Base-by-base conservation (phyloP, 2,113 vertebrate species). In the Circaetus gallicus region DNA sequence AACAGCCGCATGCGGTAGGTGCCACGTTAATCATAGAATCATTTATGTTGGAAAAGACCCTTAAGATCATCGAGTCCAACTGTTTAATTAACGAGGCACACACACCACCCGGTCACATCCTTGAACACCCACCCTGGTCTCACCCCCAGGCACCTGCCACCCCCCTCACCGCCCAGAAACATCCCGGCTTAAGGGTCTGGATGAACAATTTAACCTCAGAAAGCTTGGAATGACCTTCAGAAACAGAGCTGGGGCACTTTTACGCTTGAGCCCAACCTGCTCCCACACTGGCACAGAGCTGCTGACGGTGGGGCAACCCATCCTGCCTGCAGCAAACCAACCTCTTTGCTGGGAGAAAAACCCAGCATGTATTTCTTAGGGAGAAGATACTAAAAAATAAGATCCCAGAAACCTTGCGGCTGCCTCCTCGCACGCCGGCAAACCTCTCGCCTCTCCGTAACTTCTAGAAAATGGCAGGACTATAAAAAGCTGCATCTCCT, bases 311-410 rank as follows among this genome's bases (percentile, higher is more conserved):
- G 19, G 31, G 24, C 61, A 65, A 31, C 76, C 56, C 34, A 7
- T 19, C 32, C 42, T 59, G 42, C 43, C 76, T 29, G 34, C 32
- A 19, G 18, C 42, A 56, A 47, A 42, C 25, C 36, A 81, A 59
- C 11, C 3, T 2, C 70, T 56, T 24, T 38, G 3, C 92, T 40
- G 20, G 65, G 31, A 94, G 17, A 12, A 43, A 92, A 81, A 20
- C 6, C 40, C 52, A 56, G 22, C 10, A 0, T 1, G 0, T 1
- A 6, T 17, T 65, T 50, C n/a, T 63, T 26, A 34, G 17, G 34
- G 34, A 63, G 29, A 2, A 0, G 13, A 25, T 8, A 14, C 12
- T 42, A 34, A 58, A 49, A 67, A 43, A 4, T 0, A 42, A 26
- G 11, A 53, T 2, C 26, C 18, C 62, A 38, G 20, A 31, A 52